phyloP scores from a whole-genome alignment of 2,113 vertebrate species.

The Charadrius vociferus region DNA sequence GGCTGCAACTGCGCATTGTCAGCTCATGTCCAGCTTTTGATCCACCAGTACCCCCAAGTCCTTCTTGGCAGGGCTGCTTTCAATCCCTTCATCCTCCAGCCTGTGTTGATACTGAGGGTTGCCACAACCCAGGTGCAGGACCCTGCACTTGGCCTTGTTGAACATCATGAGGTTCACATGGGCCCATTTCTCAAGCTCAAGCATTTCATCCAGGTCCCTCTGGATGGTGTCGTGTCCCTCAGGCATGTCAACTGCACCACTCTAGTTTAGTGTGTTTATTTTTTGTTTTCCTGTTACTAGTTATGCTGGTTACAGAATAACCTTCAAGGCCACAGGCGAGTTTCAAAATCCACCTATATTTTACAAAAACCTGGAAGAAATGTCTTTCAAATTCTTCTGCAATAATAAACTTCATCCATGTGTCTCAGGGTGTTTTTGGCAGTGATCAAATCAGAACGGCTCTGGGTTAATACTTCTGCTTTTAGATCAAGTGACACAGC shows the following conservation, averaged over 20 bases:
- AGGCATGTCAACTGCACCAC: rapidly evolving
- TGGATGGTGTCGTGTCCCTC: neutral
- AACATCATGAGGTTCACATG: neutral
- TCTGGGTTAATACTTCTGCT: neutral
- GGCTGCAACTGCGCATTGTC: neutral
- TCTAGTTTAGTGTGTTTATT: neutral
- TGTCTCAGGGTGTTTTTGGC: neutral
- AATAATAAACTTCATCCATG: neutral
- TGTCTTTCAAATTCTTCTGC: neutral
- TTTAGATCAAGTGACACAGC: neutral
- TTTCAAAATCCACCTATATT: neutral
- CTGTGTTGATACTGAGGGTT: neutral
- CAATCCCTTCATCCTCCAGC: neutral
- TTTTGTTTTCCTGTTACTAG: neutral
- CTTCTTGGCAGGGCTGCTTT: neutral
- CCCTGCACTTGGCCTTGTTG: neutral
- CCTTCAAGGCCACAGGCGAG: neutral
- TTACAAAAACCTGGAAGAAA: neutral
- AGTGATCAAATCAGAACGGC: neutral
- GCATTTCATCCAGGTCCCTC: neutral
- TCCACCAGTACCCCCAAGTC: neutral
- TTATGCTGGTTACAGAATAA: neutral
- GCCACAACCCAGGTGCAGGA: neutral
- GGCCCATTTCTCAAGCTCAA: neutral
- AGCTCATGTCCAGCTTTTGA: neutral